Evolutionary conservation across 2,888 invertebrate species (phyloP).

Genomic region (Lacanobia oleracea): DNA sequence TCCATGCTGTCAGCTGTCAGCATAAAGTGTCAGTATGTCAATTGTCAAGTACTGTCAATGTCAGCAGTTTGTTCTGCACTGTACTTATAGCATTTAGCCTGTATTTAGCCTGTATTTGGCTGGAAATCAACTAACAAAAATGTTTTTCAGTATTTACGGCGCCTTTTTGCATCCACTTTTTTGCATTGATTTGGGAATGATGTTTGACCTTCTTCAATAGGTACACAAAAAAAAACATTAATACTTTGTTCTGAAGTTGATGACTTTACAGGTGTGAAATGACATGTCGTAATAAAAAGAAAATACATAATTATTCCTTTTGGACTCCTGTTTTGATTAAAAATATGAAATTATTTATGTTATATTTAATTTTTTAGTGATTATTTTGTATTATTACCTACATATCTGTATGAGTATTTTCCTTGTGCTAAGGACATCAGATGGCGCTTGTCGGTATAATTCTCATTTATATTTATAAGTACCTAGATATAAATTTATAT

Average conservation of each 20-base stretch:
- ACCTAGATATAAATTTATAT: neutral
- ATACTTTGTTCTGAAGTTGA: neutral
- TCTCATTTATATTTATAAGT: neutral
- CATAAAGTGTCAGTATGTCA: too few species aligned
- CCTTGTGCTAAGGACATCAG: conserved; percentile 18
- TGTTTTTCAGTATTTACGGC: too few species aligned
- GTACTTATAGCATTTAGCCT: too few species aligned
- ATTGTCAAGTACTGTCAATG: neutral
- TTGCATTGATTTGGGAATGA: neutral
- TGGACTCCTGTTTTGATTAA: neutral
- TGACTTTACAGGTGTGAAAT: neutral
- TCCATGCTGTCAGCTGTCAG: too few species aligned
- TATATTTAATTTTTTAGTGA: neutral
- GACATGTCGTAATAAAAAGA: neutral
- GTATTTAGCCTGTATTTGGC: too few species aligned
- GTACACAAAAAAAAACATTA: neutral
- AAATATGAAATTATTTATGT: neutral
- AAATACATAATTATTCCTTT: neutral
- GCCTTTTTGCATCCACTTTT: too few species aligned
- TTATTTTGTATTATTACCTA: neutral
- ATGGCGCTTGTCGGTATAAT: conserved; percentile 35
- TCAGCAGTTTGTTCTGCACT: neutral
- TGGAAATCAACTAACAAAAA: too few species aligned
- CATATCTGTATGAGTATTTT: conserved; percentile 32
- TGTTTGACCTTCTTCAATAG: neutral